Evolutionary conservation across 2,888 invertebrate genomes (phyloP).

Genomic region (Spodoptera picta): DNA sequence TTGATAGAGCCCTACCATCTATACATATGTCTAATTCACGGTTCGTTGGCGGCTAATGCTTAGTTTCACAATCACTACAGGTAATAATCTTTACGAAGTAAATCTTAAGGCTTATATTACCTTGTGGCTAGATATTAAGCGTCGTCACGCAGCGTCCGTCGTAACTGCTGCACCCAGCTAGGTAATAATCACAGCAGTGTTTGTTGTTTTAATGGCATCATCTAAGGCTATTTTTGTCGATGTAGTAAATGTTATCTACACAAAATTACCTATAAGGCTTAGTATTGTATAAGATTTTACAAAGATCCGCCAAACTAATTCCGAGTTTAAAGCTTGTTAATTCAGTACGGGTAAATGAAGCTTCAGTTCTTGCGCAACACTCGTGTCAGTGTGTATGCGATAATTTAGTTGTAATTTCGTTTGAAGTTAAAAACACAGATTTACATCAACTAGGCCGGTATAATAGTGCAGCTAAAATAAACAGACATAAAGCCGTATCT

Average conservation of each 20-base stretch:
- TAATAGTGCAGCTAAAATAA: conserved; percentile 49
- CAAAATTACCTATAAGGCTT: conserved; percentile 44
- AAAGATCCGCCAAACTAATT: background rate
- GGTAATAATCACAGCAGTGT: conserved; percentile 54
- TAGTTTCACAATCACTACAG: conserved; percentile 4
- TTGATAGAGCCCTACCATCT: conserved; percentile 9
- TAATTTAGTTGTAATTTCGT: conserved; percentile 23
- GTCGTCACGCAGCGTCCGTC: conserved; percentile 38
- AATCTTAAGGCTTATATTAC: conserved; percentile 20
- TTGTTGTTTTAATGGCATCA: conserved; percentile 65
- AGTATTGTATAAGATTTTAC: conserved; percentile 15
- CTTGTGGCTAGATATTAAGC: conserved; percentile 18
- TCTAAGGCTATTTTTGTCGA: conserved; percentile 67
- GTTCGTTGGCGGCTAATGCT: conserved; percentile 24
- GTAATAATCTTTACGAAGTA: conserved; percentile 1
- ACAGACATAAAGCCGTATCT: conserved; percentile 41
- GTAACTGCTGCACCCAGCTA: conserved; percentile 54
- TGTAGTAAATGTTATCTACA: conserved; percentile 52
- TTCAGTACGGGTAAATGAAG: conserved; percentile 1
- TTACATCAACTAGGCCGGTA: conserved; percentile 32
- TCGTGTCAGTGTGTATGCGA: conserved; percentile 7
- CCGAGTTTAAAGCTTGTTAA: conserved; percentile 11
- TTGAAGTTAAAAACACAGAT: conserved; percentile 29
- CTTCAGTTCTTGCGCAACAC: conserved; percentile 17
- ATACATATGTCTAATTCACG: conserved; percentile 19